Evolutionary conservation across 2,797 vertebrate species (phyloP).

Genomic region (Hippopotamyrus pictus): DNA sequence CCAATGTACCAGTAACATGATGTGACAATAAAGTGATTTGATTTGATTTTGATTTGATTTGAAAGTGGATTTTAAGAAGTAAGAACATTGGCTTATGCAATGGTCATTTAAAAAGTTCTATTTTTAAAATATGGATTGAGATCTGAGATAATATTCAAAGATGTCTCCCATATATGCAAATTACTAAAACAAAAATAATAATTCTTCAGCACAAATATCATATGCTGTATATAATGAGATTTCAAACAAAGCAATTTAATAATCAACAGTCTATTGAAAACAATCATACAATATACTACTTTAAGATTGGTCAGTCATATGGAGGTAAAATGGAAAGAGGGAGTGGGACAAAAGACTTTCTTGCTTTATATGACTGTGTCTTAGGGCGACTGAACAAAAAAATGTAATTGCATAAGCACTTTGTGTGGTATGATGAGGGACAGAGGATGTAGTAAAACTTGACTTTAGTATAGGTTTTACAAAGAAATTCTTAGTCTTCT

Average conservation of each 20-base stretch:
- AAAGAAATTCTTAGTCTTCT: background rate
- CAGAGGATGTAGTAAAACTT: background rate
- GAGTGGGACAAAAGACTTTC: background rate
- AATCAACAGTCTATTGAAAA: background rate
- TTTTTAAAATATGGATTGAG: background rate
- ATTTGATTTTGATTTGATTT: too few relatives aligned
- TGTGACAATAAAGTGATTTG: too few relatives aligned
- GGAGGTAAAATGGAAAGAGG: background rate
- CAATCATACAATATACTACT: background rate
- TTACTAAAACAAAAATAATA: background rate
- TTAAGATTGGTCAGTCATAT: background rate
- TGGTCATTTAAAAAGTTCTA: background rate
- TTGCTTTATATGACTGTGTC: background rate
- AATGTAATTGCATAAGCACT: background rate
- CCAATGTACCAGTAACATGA: too few relatives aligned
- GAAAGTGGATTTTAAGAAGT: background rate
- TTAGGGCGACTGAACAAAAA: background rate
- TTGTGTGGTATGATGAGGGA: background rate
- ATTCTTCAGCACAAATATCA: background rate
- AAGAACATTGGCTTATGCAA: background rate
- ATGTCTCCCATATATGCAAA: background rate
- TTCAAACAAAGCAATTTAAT: background rate
- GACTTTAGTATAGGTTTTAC: background rate
- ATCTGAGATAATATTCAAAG: background rate
- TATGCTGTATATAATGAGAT: background rate